Percentiles rank a stretch among this genome's conserved stretches.
Conservation (phyloP, 2,888 invertebrate species). For the Pseudolycoriella hygida region DNA sequence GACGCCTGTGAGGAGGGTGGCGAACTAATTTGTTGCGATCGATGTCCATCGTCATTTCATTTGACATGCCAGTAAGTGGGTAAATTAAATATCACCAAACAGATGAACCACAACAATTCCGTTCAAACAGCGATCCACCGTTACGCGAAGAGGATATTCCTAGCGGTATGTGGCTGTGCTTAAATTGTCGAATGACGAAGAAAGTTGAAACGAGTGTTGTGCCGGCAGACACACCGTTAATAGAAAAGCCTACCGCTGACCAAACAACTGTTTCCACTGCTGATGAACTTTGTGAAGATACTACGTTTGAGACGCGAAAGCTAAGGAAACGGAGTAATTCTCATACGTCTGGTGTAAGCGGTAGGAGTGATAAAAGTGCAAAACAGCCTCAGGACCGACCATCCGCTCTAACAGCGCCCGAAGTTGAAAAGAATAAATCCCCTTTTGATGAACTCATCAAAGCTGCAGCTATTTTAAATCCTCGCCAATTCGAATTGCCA, state of each 20-base stretch:
- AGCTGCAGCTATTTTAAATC: constrained; percentile 73
- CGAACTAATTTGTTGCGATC: constrained; percentile 87
- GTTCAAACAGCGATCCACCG: constrained; percentile 65
- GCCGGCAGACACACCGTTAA: not conserved
- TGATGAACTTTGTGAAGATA: constrained; percentile 3
- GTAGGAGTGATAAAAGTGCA: not conserved
- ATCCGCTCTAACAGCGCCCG: constrained; percentile 6
- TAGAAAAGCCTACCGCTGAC: not conserved
- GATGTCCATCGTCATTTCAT: constrained; percentile 92
- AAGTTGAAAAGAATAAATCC: constrained; percentile 23
- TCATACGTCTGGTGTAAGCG: constrained; percentile 15
- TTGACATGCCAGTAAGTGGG: constrained; percentile 77
- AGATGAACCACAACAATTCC: constrained; percentile 1
- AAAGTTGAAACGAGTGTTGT: constrained; percentile 11
- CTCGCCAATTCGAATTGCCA: constrained; percentile 77
- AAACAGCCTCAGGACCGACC: not conserved
- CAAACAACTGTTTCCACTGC: constrained; percentile 9
- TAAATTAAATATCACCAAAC: not conserved
- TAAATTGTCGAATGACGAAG: constrained; percentile 44
- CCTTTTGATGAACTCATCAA: constrained; percentile 64
- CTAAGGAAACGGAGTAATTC: constrained; percentile 26
- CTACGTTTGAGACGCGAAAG: constrained; percentile 27
- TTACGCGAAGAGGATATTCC: constrained; percentile 79
- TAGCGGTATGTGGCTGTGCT: constrained; percentile 80
- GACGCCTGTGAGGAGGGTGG: constrained; percentile 92